Conservation (phyloP, 1,140 invertebrate species). For the Orussus abietinus region DNA sequence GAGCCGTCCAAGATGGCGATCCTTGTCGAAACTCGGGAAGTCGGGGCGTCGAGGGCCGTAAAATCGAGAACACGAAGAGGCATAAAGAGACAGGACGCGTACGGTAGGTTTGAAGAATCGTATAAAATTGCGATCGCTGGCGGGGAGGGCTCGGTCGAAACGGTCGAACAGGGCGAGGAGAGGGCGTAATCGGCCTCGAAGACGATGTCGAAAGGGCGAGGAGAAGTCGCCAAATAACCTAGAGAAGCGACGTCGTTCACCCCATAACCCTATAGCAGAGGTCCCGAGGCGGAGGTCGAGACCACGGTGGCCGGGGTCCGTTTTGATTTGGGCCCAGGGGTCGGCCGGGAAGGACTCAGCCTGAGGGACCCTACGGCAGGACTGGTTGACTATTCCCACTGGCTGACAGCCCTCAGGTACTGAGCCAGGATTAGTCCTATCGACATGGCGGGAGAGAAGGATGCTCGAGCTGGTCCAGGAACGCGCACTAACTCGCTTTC, state of each 20-base stretch:
- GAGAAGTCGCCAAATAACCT: no score
- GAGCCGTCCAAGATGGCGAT: no score
- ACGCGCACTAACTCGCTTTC: slow-evolving; percentile 43
- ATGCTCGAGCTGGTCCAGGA: slow-evolving; percentile 26
- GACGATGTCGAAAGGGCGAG: no score
- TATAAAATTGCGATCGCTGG: no score
- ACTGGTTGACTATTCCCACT: slow-evolving; percentile 55
- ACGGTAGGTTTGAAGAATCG: no score
- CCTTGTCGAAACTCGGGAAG: no score
- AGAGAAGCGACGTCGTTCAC: slow-evolving; percentile 4
- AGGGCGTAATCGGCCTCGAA: no score
- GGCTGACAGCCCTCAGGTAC: slow-evolving; percentile 54
- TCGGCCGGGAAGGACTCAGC: slow-evolving; percentile 52
- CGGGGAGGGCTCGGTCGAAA: no score
- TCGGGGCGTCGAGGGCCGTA: no score
- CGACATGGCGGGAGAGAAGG: slow-evolving; percentile 1
- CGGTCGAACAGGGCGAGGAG: no score
- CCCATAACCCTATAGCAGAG: slow-evolving; percentile 42
- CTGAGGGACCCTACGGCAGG: slow-evolving; percentile 51
- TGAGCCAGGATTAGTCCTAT: slow-evolving; percentile 18
- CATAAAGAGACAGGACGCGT: no score
- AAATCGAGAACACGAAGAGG: no score
- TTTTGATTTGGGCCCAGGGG: slow-evolving; percentile 53
- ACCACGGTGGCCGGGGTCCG: slow-evolving; percentile 52
- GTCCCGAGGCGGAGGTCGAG: slow-evolving; percentile 50